phyloP scores from a whole-genome alignment of 2,888 invertebrate genomes.

The Tromatobia lineatoria region DNA sequence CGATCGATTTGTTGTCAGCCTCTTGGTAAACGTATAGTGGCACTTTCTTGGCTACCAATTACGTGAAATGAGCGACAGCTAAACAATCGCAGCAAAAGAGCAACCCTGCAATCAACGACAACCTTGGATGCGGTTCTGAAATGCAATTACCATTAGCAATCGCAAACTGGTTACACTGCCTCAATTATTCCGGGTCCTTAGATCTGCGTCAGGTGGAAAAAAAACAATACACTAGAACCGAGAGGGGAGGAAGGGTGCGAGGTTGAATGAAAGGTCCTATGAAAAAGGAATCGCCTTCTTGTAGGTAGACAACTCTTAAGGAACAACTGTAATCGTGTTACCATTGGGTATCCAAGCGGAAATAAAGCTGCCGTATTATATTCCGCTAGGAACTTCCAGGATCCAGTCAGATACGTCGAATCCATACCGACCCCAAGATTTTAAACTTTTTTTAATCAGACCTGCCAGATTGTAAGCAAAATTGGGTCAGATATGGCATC shows the following conservation, averaged over 20 bases:
- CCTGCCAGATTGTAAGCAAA: background rate
- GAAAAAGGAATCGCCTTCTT: background rate
- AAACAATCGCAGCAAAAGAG: background rate
- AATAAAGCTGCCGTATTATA: too few relatives aligned
- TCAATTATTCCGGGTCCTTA: constrained; percentile 23
- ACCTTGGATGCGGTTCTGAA: constrained; percentile 49
- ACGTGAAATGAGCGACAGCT: constrained; percentile 9
- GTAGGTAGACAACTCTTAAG: background rate
- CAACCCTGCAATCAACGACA: background rate
- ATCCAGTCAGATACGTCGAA: background rate
- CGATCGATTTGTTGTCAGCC: background rate
- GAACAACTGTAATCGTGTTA: background rate
- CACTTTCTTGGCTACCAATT: constrained; percentile 1
- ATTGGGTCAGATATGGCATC: background rate
- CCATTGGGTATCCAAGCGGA: too few relatives aligned
- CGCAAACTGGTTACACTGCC: background rate
- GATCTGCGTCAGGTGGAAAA: background rate
- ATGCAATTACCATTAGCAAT: constrained; percentile 70
- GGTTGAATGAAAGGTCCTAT: background rate
- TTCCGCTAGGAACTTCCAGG: too few relatives aligned
- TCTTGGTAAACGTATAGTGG: background rate
- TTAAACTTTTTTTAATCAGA: too few relatives aligned
- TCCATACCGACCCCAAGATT: background rate
- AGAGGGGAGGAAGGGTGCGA: background rate
- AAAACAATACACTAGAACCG: background rate